Base-by-base conservation (phyloP, 2,797 vertebrate species). In the Xenentodon cancila region DNA sequence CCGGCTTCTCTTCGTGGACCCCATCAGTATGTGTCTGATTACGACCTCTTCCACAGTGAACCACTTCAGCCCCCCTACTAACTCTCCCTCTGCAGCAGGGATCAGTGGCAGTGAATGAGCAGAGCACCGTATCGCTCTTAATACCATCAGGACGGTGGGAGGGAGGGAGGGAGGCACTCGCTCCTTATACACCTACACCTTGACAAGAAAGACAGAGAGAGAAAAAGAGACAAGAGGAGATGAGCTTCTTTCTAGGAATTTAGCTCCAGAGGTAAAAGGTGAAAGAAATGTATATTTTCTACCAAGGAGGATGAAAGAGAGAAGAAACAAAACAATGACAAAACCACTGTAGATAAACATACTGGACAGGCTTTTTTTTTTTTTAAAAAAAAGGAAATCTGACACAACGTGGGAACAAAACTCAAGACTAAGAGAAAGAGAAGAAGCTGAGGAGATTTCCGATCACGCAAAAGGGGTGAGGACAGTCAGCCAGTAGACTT, bases 51-150 rank as follows among this genome's bases (percentile, higher is more conserved):
- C 67, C 72, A 8, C 40, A 32, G 40, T 64, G 52, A 27, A 69
- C 48, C 56, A 82, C 77, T 73, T 73, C 73, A 49, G 72, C 82
- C 80, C 84, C 85, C 84, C 85, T 77, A 59, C 74, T 70, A 74
- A 77, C 64, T 55, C 64, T 68, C 32, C 53, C 44, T 45, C 50
- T 45, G 19, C 64, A 42, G 83, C 87, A 76, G 79, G 89, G 92
- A 92, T 93, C 92, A 89, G 88, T 82, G 83, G 71, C 77, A 64
- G 87, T 91, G 91, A 92, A 91, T 87, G 90, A 92, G 81, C 64
- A 71, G 80, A 78, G 71, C 52, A 47, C 73, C 7, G 53, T 78
- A 81, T 84, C 72, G 63, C 64, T 21, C 20, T 73, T 84, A 79
- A 88, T 79, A 74, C 73, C 73, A 43, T 49, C 34, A 43, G 25